Conservation (phyloP, 2,888 invertebrate genomes). For the Xanthia icteritia region DNA sequence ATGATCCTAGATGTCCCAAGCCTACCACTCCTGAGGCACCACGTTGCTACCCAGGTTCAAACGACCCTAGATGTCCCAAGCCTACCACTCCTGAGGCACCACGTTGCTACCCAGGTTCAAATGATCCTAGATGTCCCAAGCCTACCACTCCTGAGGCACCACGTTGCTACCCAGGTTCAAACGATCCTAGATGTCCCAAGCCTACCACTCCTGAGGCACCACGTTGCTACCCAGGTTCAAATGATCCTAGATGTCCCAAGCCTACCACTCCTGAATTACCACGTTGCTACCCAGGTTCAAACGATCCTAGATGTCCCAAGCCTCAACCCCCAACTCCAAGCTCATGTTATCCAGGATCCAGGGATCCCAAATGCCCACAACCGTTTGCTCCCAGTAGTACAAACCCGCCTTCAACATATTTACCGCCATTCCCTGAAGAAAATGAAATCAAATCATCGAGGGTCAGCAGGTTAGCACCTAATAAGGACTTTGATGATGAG, state of each 20-base stretch:
- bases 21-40: conserved; percentile 8
- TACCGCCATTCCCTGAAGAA: conserved; percentile 85
- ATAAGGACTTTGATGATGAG: conserved; percentile 67
- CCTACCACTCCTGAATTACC: conserved; percentile 73
- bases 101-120: conserved; percentile 31
- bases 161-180: conserved; percentile 12
- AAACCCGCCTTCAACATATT: conserved; percentile 85
- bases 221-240: conserved; percentile 69
- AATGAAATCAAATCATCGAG: conserved; percentile 82
- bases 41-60: conserved; percentile 6
- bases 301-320: conserved; percentile 76
- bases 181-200: not conserved
- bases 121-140: conserved; percentile 6
- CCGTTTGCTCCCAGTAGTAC: conserved; percentile 85
- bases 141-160: conserved; percentile 57
- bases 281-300: conserved; percentile 74
- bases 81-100: conserved; percentile 51
- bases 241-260: conserved; percentile 77
- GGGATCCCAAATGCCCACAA: conserved; percentile 84
- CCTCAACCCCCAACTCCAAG: conserved; percentile 77
- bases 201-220: conserved; percentile 54
- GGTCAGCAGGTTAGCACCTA: conserved; percentile 72
- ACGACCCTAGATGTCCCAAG: not conserved
- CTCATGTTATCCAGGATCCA: conserved; percentile 85
- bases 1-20: not conserved